Evolutionary conservation across 2,113 vertebrate genomes (phyloP), one percentile per base, ranked within the genome.

Genomic region (Cepphus grylle): DNA sequence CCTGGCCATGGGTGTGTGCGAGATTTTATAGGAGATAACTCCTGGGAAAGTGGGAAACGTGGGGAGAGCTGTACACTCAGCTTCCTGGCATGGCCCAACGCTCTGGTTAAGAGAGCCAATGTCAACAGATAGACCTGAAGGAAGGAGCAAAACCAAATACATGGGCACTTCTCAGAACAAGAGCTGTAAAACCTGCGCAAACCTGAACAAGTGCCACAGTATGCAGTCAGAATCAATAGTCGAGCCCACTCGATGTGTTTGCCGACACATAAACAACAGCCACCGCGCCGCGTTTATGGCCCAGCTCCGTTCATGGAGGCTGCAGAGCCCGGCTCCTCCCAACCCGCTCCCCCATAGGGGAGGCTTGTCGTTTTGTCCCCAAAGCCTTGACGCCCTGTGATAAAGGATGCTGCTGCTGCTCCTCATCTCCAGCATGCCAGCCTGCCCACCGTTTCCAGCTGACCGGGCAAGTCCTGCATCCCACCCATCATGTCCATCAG

Each of bases 161-260:
- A 58, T 40, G 81, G 88, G 94, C 65, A 94, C 97, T 97, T 97
- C 69, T 91, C 47, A 76, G 94, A 97, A 97, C 95, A 94, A 95
- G 96, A 95, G 95, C 96, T 93, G 94, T 97, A 98, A 98, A 98
- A 97, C 94, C 96, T 96, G 95, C 58, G 43, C 96, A 96, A 93
- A 95, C 95, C 95, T 89, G 94, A 89, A 83, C 85, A 90, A 97
- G 97, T 97, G 96, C 93, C 91, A 91, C 70, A 47, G 88, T 95
- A 95, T 95, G 52, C 1, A 7, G 78, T 79, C 90, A 95, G 88
- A 93, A 97, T 96, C 96, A 98, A 95, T 9, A 98, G 96, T 34
- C 0, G 1, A 91, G 92, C 94, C 91, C 79, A 88, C 95, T 97
- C 52, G 6, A 61, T 7, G 3, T 97, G 95, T 97, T 97, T 98